Percentiles rank a stretch among this genome's conserved stretches.
phyloP scores from a whole-genome alignment of 2,113 vertebrate genomes.

The Stictonetta naevosa region DNA sequence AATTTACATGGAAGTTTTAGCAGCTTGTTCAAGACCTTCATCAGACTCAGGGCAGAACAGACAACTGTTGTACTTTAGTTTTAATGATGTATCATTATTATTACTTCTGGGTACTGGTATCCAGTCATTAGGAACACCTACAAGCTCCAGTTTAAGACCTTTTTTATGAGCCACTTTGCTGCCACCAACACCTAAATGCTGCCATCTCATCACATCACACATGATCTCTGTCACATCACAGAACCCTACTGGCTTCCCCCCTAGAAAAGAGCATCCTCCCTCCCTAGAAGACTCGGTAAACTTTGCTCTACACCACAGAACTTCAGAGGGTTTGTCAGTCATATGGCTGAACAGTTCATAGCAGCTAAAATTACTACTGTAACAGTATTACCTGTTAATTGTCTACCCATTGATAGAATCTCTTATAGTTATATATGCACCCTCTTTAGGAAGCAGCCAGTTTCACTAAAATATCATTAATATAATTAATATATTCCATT shows the following conservation, averaged over 20 bases:
- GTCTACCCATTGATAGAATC: constrained; percentile 40
- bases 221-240: neutral
- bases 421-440: constrained; percentile 36
- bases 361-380: constrained; percentile 50
- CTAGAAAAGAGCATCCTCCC: neutral
- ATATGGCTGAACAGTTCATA: constrained; percentile 40
- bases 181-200: neutral
- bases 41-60: neutral
- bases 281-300: neutral
- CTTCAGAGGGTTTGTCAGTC: constrained; percentile 1
- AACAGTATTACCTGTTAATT: constrained; percentile 59
- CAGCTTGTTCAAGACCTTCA: neutral
- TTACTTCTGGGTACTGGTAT: neutral
- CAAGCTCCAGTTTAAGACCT: neutral
- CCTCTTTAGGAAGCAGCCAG: constrained; percentile 70
- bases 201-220: neutral
- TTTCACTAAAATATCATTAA: constrained; percentile 80
- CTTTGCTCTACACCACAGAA: neutral
- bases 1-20: neutral
- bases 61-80: neutral
- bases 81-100: neutral
- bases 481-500: constrained; percentile 84
- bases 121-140: neutral
- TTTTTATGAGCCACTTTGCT: neutral
- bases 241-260: neutral